Percentiles rank a stretch among this genome's conserved stretches.
Evolutionary conservation across 2,888 invertebrate species (phyloP).

Genomic region (Lepidochrysops patricia): DNA sequence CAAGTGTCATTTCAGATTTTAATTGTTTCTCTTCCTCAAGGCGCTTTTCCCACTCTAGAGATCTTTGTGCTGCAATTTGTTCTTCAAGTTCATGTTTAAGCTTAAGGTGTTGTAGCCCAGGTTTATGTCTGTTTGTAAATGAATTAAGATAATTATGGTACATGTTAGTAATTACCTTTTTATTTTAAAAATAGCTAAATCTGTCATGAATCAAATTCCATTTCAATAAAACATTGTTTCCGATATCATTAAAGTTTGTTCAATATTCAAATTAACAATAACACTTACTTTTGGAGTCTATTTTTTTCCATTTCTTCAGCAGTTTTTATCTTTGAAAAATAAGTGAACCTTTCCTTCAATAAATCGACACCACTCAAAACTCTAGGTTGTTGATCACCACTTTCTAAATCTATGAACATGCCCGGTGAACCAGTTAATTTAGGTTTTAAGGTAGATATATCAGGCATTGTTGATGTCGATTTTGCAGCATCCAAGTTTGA

Average conservation of each 20-base stretch:
- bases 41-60: slow-evolving; percentile 80
- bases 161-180: too few relatives aligned
- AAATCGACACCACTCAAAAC: slow-evolving; percentile 76
- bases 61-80: slow-evolving; percentile 81
- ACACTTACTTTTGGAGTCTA: slow-evolving; percentile 70
- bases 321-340: slow-evolving; percentile 76
- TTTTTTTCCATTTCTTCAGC: slow-evolving; percentile 67
- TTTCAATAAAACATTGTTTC: too few relatives aligned
- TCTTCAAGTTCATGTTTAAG: slow-evolving; percentile 81
- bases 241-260: too few relatives aligned
- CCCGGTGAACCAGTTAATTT: slow-evolving; percentile 70
- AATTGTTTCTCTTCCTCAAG: slow-evolving; percentile 64
- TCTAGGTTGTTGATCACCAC: slow-evolving; percentile 32
- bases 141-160: background rate
- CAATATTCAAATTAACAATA: too few relatives aligned
- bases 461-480: slow-evolving; percentile 22
- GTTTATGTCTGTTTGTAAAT: slow-evolving; percentile 59
- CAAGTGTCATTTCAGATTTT: slow-evolving; percentile 56
- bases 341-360: slow-evolving; percentile 81
- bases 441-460: slow-evolving; percentile 43
- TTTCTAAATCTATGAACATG: slow-evolving; percentile 57
- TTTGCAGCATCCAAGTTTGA: slow-evolving; percentile 26
- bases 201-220: too few relatives aligned
- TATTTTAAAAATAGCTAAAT: too few relatives aligned
- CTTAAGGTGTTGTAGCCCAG: slow-evolving; percentile 81